phyloP scores from a whole-genome alignment of 2,113 vertebrate species.

The Zapornia atra region DNA sequence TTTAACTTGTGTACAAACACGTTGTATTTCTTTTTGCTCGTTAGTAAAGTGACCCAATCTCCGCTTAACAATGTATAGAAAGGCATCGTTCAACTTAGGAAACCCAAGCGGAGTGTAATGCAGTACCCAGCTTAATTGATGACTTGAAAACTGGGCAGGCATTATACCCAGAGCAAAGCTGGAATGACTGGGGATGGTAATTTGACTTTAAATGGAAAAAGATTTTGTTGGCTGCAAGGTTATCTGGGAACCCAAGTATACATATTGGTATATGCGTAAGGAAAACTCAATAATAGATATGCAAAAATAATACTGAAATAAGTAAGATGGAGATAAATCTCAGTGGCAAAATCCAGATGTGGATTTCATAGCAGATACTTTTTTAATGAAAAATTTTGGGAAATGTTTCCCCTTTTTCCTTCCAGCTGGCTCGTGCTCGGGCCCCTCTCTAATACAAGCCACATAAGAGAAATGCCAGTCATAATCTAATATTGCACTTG shows the following conservation, averaged over 20 bases:
- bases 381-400: conserved; percentile 47
- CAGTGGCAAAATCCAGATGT: conserved; percentile 60
- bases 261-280: neutral
- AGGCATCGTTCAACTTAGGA: neutral
- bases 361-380: conserved; percentile 40
- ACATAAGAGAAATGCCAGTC: conserved; percentile 61
- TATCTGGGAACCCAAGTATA: neutral
- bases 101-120: neutral
- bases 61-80: neutral
- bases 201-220: neutral
- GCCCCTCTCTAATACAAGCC: conserved; percentile 28
- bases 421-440: conserved; percentile 52
- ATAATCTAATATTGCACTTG: conserved; percentile 54
- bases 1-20: neutral
- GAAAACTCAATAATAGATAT: neutral
- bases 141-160: neutral
- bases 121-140: neutral
- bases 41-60: neutral
- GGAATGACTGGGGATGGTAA: neutral
- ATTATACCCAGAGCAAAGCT: neutral
- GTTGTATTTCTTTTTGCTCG: neutral
- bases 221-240: neutral
- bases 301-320: conserved; percentile 39
- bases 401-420: conserved; percentile 41
- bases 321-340: conserved; percentile 1